These are phyloP conservation scores for Idaea biselata DNA, from an alignment of 2,888 invertebrate species.

Conservation along the genomic window DNA sequence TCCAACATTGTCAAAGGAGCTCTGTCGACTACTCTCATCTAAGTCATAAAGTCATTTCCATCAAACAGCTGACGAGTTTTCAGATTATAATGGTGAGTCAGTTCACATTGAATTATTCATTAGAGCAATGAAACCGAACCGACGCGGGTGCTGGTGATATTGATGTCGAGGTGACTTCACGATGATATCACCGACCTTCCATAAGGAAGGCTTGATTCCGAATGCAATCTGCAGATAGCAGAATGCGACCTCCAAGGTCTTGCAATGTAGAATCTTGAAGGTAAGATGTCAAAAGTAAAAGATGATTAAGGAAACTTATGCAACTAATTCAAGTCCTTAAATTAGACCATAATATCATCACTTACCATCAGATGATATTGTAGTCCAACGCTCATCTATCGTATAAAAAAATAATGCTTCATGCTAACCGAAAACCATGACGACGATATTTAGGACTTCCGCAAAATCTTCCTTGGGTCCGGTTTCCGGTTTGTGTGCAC, in stretches of 20 bases:
- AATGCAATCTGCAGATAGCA: slow-evolving; percentile 31
- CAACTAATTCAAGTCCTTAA: too few relatives aligned
- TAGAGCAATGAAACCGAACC: slow-evolving; percentile 28
- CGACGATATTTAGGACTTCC: too few relatives aligned
- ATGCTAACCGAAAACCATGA: too few relatives aligned
- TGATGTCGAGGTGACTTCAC: slow-evolving; percentile 38
- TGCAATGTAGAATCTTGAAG: slow-evolving; percentile 10
- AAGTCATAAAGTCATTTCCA: slow-evolving; percentile 11
- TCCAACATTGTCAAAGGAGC: neutral
- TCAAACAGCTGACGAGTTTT: slow-evolving; percentile 18
- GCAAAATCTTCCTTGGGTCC: too few relatives aligned
- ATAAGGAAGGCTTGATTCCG: slow-evolving; percentile 33
- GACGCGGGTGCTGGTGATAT: slow-evolving; percentile 27
- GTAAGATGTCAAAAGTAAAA: neutral
- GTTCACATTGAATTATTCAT: slow-evolving; percentile 20
- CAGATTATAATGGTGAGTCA: slow-evolving; percentile 21
- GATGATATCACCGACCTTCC: slow-evolving; percentile 48
- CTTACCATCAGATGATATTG: too few relatives aligned
- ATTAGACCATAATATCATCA: too few relatives aligned
- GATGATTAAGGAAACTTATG: too few relatives aligned
- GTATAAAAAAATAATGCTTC: too few relatives aligned
- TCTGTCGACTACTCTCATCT: slow-evolving; percentile 12
- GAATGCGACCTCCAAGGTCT: slow-evolving; percentile 22
- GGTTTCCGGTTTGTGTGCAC: too few relatives aligned
- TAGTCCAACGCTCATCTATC: too few relatives aligned